A percentile compares a stretch with the other conserved stretches of the same genome.
These are phyloP conservation scores for Salvelinus namaycush DNA, from an alignment of 2,113 vertebrate genomes.

Conservation along the genomic window DNA sequence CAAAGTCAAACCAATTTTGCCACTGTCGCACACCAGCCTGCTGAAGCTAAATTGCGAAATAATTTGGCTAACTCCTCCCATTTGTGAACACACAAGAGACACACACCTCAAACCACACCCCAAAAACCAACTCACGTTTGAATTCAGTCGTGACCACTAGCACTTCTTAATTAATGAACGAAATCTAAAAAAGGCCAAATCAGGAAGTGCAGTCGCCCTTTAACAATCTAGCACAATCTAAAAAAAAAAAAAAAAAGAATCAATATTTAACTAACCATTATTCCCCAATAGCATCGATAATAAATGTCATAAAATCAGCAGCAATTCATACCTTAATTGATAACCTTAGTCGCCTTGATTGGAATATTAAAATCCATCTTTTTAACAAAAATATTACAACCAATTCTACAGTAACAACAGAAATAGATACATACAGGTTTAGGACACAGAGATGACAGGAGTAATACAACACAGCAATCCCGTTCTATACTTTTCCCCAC, in stretches of 20 bases:
- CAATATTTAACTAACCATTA: conserved; percentile 69
- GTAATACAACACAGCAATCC: conserved; percentile 77
- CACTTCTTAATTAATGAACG: no score
- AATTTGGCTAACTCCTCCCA: no score
- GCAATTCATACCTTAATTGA: conserved; percentile 65
- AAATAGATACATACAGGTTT: conserved; percentile 74
- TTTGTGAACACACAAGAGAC: no score
- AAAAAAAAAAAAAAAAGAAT: conserved; percentile 41
- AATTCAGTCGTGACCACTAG: no score
- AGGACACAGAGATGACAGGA: conserved; percentile 77
- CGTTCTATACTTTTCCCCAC: conserved; percentile 66
- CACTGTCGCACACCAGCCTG: no score
- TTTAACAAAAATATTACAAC: conserved; percentile 74
- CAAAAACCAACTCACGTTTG: no score
- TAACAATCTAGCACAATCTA: conserved; percentile 75
- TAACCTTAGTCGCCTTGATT: conserved; percentile 64
- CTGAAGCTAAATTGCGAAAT: no score
- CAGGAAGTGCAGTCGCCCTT: no score
- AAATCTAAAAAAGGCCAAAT: no score
- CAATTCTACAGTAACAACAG: conserved; percentile 73
- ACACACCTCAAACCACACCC: no score
- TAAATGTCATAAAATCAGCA: conserved; percentile 71
- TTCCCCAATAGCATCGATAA: conserved; percentile 69
- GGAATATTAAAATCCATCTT: conserved; percentile 71
- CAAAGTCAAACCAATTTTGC: no score